A percentile compares a stretch with the other conserved stretches of the same genome.
Evolutionary conservation across 2,888 invertebrate genomes (phyloP).

Genomic region (Ceraclea dissimilis): DNA sequence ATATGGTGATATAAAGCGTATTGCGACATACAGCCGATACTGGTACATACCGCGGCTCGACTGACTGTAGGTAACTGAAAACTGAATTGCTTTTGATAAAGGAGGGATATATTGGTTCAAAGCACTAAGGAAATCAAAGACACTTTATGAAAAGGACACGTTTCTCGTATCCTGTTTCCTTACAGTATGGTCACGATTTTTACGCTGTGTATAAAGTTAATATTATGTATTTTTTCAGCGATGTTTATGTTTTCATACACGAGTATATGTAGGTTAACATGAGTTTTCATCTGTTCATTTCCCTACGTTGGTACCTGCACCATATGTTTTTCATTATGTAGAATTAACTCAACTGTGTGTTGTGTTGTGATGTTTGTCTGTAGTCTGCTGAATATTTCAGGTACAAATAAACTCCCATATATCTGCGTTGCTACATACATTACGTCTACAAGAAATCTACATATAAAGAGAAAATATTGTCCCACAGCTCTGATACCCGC

Average conservation of each 20-base stretch:
- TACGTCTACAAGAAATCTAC: too few relatives aligned
- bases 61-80: constrained; percentile 1
- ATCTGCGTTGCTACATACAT: too few relatives aligned
- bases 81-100: constrained; percentile 3
- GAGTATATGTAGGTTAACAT: not conserved
- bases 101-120: not conserved
- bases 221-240: not conserved
- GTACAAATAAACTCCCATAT: too few relatives aligned
- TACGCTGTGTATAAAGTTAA: not conserved
- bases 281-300: not conserved
- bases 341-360: too few relatives aligned
- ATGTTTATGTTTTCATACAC: not conserved
- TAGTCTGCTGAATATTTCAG: too few relatives aligned
- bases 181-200: not conserved
- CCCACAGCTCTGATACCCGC: too few relatives aligned
- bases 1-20: constrained; percentile 5
- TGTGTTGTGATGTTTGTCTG: too few relatives aligned
- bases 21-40: constrained; percentile 5
- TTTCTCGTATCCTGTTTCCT: not conserved
- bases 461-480: too few relatives aligned
- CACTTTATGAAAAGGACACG: not conserved
- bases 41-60: constrained; percentile 10
- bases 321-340: too few relatives aligned
- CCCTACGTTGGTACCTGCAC: too few relatives aligned
- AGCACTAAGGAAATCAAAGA: not conserved